These are phyloP conservation scores for Platycheirus rosarum DNA, from an alignment of 2,888 invertebrate genomes.

Conservation along the genomic window DNA sequence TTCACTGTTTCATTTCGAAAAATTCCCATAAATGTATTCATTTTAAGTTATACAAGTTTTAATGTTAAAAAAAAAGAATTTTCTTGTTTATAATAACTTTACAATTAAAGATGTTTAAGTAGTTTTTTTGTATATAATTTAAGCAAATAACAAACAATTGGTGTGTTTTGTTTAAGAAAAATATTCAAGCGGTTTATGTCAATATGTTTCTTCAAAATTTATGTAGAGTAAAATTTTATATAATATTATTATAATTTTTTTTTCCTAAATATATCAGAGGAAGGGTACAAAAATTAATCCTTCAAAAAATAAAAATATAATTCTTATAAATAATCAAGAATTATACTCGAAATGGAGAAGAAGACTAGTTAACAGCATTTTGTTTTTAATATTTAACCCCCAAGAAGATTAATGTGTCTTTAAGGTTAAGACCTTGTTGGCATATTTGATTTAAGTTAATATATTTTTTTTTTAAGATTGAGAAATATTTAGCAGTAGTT, in stretches of 20 bases:
- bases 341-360: conserved; percentile 35
- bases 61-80: conserved; percentile 13
- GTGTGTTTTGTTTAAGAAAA: conserved; percentile 38
- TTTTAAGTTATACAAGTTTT: conserved; percentile 49
- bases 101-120: conserved; percentile 24
- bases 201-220: conserved; percentile 5
- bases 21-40: conserved; percentile 60
- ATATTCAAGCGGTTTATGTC: conserved; percentile 59
- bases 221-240: conserved; percentile 41
- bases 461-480: conserved; percentile 28
- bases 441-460: conserved; percentile 57
- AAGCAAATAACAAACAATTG: conserved; percentile 50
- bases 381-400: conserved; percentile 41
- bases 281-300: conserved; percentile 26
- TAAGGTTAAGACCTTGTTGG: conserved; percentile 66
- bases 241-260: not conserved
- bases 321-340: conserved; percentile 27
- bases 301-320: conserved; percentile 27
- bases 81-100: conserved; percentile 14
- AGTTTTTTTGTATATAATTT: conserved; percentile 25
- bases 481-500: conserved; percentile 57
- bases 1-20: conserved; percentile 54
- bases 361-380: conserved; percentile 55
- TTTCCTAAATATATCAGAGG: conserved; percentile 45
- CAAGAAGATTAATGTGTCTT: conserved; percentile 38